Evolutionary conservation across 2,113 vertebrate species (phyloP), one percentile per base, ranked within the genome.

Genomic region (Oncorhynchus masou): DNA sequence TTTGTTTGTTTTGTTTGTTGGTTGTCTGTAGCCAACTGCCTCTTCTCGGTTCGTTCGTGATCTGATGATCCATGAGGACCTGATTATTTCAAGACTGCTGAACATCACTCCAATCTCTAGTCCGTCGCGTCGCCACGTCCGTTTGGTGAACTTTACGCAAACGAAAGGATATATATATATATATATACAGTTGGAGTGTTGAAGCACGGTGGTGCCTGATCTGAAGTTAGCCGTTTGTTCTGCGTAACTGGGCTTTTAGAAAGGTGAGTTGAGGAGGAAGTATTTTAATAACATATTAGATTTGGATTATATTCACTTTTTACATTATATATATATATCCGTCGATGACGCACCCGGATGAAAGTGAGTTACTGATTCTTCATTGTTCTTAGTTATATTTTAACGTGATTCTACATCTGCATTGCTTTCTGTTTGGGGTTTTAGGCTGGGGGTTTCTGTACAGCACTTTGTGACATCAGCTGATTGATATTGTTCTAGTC

Each of bases 141-240:
- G 90, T 92, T 92, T 93, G 90, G 45, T 95, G 93, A 95, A 95
- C 94, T 95, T 95, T 94, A 29, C 84, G 91, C 91, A 34, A 92
- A 91, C 83, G 92, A 92, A 92, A 90, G 92, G 89, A 90, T 87
- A 92, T 90, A 86, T 39, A 34, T 34, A 34, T n/a, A n/a, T 31
- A 34, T 34, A 27, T 0, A 27, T 1, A 27, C 27, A 27, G 27
- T 3, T 27, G 27, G 85, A 91, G 83, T 71, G 90, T 85, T 19
- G 49, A 19, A 54, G 90, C 86, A 89, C 27, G 3, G 27, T 0
- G 27, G 27, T 27, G 27, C 3, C 27, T 27, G 27, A 27, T 27
- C 27, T 27, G 27, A 27, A 27, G 27, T 3, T 27, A 27, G 27
- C 27, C 27, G 27, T 93, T 86, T 93, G 87, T 90, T 93, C 87